Evolutionary conservation across 2,888 invertebrate genomes (phyloP).

Genomic region (Polydrusus tereticollis): DNA sequence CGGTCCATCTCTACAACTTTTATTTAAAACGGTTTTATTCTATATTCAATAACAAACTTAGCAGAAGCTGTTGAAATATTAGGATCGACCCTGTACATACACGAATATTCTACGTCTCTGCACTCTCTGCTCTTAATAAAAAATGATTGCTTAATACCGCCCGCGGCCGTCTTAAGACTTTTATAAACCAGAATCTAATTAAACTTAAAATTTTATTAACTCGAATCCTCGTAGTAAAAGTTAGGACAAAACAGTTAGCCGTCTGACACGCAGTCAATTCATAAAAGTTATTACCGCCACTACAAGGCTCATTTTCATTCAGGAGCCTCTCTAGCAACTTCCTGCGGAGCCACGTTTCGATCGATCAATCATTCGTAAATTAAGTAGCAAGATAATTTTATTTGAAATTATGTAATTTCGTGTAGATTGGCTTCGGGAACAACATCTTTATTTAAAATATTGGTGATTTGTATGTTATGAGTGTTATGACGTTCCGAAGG

Average conservation of each 20-base stretch:
- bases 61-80: no score
- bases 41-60: no score
- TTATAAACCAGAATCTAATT: slow-evolving; percentile 26
- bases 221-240: slow-evolving; percentile 26
- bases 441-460: slow-evolving; percentile 28
- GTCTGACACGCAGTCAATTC: slow-evolving; percentile 38
- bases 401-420: slow-evolving; percentile 34
- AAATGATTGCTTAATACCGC: not conserved
- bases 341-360: slow-evolving; percentile 45
- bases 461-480: not conserved
- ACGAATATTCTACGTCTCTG: not conserved
- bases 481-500: not conserved
- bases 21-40: no score
- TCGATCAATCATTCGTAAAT: slow-evolving; percentile 49
- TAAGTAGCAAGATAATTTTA: slow-evolving; percentile 39
- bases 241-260: slow-evolving; percentile 37
- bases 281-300: slow-evolving; percentile 46
- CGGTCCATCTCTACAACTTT: no score
- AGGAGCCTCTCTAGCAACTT: slow-evolving; percentile 41
- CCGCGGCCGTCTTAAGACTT: not conserved
- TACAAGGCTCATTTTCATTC: slow-evolving; percentile 47
- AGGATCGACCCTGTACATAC: no score
- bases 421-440: slow-evolving; percentile 17
- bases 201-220: slow-evolving; percentile 28
- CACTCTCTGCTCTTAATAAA: not conserved